Percentiles rank a stretch among this genome's conserved stretches.
Evolutionary conservation across 1,140 invertebrate genomes (phyloP).

Genomic region (Megalopta genalis): DNA sequence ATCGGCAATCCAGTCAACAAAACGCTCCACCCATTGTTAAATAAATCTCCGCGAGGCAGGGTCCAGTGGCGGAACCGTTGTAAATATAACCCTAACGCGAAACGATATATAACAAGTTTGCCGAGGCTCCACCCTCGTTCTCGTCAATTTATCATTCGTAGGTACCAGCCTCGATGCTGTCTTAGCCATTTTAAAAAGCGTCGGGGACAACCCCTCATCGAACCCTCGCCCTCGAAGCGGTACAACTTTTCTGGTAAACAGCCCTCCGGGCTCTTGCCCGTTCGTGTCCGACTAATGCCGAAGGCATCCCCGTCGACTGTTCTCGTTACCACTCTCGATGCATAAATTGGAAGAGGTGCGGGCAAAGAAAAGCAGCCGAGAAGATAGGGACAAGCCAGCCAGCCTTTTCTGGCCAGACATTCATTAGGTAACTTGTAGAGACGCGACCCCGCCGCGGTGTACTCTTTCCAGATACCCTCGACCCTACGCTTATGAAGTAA

Average conservation of each 20-base stretch:
- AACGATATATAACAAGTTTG: slow-evolving; percentile 1
- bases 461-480: slow-evolving; percentile 52
- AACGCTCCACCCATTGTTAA: too few species aligned
- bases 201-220: not conserved
- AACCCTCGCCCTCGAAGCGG: slow-evolving; percentile 23
- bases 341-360: slow-evolving; percentile 60
- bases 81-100: too few species aligned
- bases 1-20: too few species aligned
- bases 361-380: slow-evolving; percentile 40
- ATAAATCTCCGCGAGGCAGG: too few species aligned
- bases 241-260: slow-evolving; percentile 34
- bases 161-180: not conserved
- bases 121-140: not conserved
- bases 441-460: slow-evolving; percentile 44
- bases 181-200: slow-evolving; percentile 54
- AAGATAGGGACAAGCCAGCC: slow-evolving; percentile 25
- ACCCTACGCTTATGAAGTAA: slow-evolving; percentile 61
- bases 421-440: slow-evolving; percentile 64
- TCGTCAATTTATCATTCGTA: not conserved
- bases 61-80: too few species aligned
- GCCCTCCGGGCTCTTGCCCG: not conserved
- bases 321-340: slow-evolving; percentile 62
- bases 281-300: not conserved
- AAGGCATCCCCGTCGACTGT: slow-evolving; percentile 32
- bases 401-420: slow-evolving; percentile 48